Base-by-base conservation (phyloP, 2,113 vertebrate genomes). In the Vidua chalybeata region DNA sequence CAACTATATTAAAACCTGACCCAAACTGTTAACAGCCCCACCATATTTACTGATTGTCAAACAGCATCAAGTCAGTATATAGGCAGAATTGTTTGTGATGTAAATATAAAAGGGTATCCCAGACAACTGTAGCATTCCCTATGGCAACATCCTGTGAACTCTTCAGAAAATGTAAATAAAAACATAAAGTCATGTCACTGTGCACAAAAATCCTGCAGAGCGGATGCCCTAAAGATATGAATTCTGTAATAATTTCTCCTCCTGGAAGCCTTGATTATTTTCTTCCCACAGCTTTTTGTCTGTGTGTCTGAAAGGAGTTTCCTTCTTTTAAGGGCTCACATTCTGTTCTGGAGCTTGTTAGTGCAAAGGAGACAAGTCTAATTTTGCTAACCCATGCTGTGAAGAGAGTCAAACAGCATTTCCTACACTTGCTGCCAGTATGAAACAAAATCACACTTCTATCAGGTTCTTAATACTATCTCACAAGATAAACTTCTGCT, bases 91-190 rank as follows among this genome's bases (percentile, higher is more conserved):
- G 31, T 58, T 49, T 83, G 59, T 81, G 73, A 81, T 94, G 61
- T 84, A 96, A 74, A 84, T 77, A 91, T 28, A 77, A 89, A 95
- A 89, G 95, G 91, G 73, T 95, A 97, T 93, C 94, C 89, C 86
- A 89, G 97, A 96, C 95, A 97, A 97, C 96, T 97, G 90, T 86
- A 90, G 94, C 66, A 49, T 97, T 96, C 89, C 94, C 97, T 95
- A 92, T 93, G 96, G 97, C 96, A 98, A 98, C 95, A 88, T 92
- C 87, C 86, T 77, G 35, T 92, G 96, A 97, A 80, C 96, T 93
- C 96, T 89, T 97, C 94, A 95, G 89, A 96, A 96, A 97, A 97
- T 75, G 67, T 97, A 97, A 97, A 97, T 95, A 96, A 97, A 97
- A 87, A 96, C 79, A 91, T 93, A 87, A 85, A 97, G 88, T 93